A percentile compares a stretch with the other conserved stretches of the same genome.
phyloP scores from a whole-genome alignment of 2,113 vertebrate genomes.

The Lanius collurio region DNA sequence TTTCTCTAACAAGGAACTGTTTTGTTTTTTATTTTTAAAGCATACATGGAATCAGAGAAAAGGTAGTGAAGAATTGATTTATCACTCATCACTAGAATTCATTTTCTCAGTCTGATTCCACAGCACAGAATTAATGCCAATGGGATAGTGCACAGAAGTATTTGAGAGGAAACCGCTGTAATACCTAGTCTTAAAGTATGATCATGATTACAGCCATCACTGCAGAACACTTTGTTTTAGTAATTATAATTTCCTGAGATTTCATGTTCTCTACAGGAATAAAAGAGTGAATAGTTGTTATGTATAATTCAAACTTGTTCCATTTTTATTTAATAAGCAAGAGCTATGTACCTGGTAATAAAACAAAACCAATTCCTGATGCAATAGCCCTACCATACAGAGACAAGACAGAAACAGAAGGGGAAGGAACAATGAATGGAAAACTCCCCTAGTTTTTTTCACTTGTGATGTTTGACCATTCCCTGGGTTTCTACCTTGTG shows the following conservation, averaged over 20 bases:
- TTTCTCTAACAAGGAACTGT: neutral
- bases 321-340: neutral
- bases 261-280: neutral
- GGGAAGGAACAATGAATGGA: neutral
- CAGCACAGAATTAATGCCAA: neutral
- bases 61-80: neutral
- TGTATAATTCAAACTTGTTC: neutral
- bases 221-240: neutral
- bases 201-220: neutral
- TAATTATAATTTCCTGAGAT: neutral
- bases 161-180: neutral
- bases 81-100: neutral
- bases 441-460: neutral
- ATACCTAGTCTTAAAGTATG: neutral
- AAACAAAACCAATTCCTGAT: neutral
- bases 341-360: neutral
- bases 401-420: neutral
- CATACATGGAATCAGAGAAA: neutral
- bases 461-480: neutral
- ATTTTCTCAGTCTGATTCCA: neutral
- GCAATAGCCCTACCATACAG: neutral
- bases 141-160: fast-evolving
- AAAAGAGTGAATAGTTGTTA: neutral
- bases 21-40: neutral
- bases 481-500: neutral